A percentile compares a stretch with the other conserved stretches of the same genome.
phyloP scores from a whole-genome alignment of 2,888 invertebrate genomes.

The Nemotelus pantherinus region DNA sequence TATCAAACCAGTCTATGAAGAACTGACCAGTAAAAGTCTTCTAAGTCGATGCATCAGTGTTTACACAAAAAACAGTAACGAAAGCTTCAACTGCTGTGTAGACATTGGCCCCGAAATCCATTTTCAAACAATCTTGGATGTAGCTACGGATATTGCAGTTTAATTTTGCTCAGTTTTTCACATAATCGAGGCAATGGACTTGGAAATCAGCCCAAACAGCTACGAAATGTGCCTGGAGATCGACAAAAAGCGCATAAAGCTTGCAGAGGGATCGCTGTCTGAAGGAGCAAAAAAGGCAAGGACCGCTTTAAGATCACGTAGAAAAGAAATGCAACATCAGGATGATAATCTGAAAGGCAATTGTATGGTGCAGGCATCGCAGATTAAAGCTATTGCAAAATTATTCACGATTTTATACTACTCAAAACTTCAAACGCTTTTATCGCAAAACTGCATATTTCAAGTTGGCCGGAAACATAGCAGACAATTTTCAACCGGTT shows the following conservation, averaged over 20 bases:
- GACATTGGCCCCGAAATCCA: conserved; percentile 3
- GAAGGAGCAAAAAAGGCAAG: neutral
- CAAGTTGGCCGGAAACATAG: too few relatives aligned
- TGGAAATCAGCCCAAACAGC: conserved; percentile 15
- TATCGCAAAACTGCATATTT: neutral
- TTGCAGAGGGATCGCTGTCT: too few relatives aligned
- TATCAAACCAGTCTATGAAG: conserved; percentile 9
- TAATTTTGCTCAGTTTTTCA: conserved; percentile 23
- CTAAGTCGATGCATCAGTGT: neutral
- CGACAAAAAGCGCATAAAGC: neutral
- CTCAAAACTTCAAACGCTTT: neutral
- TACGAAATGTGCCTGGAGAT: conserved; percentile 41
- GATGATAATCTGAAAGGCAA: too few relatives aligned
- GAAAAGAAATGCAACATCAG: conserved; percentile 6
- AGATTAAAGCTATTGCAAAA: neutral
- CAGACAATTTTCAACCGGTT: neutral
- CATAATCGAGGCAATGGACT: conserved; percentile 10
- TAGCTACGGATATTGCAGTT: neutral
- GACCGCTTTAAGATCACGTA: conserved; percentile 12
- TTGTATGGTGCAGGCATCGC: conserved; percentile 6
- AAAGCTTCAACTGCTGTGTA: neutral
- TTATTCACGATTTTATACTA: neutral
- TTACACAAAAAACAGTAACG: neutral
- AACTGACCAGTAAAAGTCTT: neutral
- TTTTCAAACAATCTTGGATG: conserved; percentile 34